A percentile compares a stretch with the other conserved stretches of the same genome.
phyloP scores from a whole-genome alignment of 1,140 invertebrate genomes.

The Cepaea nemoralis region DNA sequence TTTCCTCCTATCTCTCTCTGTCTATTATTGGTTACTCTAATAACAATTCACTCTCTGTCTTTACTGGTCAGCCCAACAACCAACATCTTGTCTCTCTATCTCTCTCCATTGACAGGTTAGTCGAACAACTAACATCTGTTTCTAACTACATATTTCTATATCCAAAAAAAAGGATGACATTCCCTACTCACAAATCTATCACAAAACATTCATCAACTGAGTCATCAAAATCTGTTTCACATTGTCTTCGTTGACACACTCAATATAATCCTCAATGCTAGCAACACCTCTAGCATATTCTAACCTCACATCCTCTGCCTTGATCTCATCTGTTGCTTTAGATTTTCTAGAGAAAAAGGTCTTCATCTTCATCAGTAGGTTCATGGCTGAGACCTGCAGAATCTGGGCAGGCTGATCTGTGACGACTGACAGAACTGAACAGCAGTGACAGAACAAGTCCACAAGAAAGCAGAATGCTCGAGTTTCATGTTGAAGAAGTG shows the following conservation, averaged over 20 bases:
- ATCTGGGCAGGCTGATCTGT: neutral
- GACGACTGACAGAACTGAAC: neutral
- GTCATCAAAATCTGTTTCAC: neutral
- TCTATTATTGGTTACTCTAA: no score
- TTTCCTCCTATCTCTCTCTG: no score
- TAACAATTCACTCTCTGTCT: no score
- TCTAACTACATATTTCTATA: no score
- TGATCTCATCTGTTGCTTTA: neutral
- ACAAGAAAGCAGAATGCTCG: neutral
- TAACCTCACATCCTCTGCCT: neutral
- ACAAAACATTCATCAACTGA: neutral
- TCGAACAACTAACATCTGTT: no score
- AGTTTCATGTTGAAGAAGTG: neutral
- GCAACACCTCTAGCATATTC: neutral
- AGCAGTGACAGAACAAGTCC: slow-evolving; percentile 3
- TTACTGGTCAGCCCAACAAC: no score
- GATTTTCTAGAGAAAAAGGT: neutral
- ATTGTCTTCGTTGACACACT: neutral
- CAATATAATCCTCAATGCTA: neutral
- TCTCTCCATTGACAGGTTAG: no score
- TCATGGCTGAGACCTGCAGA: neutral
- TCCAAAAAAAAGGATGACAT: no score
- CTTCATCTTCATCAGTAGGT: neutral
- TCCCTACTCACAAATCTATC: no score
- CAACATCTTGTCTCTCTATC: no score